Evolutionary conservation across 2,113 vertebrate genomes (phyloP).

Genomic region (Oreocharis arfaki): DNA sequence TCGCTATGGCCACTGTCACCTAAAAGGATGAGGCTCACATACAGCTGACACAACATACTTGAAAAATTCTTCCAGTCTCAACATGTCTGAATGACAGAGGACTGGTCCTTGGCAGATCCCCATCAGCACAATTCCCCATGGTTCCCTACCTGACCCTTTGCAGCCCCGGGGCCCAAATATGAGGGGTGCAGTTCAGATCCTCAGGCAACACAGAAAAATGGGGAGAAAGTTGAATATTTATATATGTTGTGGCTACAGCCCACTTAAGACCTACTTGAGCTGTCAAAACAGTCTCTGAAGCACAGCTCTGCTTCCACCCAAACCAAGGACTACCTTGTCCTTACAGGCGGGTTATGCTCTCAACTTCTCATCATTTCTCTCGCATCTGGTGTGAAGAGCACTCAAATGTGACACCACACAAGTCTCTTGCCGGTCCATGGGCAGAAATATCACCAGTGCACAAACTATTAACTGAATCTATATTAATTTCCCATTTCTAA

Average conservation of each 20-base stretch:
- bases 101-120: background rate
- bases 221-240: background rate
- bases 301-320: background rate
- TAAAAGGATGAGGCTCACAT: background rate
- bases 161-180: fast-evolving
- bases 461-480: background rate
- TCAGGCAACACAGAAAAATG: background rate
- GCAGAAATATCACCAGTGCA: background rate
- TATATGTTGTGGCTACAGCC: background rate
- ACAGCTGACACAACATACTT: background rate
- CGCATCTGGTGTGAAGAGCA: background rate
- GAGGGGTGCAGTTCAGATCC: background rate
- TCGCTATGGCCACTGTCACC: background rate
- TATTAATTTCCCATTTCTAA: constrained; percentile 1
- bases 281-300: background rate
- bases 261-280: background rate
- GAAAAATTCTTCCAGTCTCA: background rate
- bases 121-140: background rate
- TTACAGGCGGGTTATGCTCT: background rate
- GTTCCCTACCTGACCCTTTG: background rate
- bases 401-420: background rate
- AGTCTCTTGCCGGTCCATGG: background rate
- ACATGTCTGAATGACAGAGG: fast-evolving
- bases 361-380: background rate
- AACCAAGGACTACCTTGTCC: background rate